Evolutionary conservation across 2,113 vertebrate species (phyloP), one percentile per base, ranked within the genome.

Genomic region (Mesoclemmys tuberculata): DNA sequence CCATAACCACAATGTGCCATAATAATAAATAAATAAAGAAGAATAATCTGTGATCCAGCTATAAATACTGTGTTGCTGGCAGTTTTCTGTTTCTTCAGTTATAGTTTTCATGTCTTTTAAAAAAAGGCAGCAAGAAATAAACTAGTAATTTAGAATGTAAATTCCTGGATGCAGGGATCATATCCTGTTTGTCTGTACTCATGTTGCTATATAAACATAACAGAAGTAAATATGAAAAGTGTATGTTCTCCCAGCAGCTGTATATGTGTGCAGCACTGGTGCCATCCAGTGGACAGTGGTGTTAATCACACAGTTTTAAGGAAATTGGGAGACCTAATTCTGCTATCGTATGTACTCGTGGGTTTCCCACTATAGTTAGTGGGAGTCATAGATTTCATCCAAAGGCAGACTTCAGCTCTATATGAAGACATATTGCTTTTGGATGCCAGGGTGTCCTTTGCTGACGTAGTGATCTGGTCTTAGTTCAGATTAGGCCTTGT

Each of bases 211-310:
- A 22, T 71, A 71, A 71, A n/a, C 19, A 71, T 22, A 71, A 35
- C 24, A 81, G n/a, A 51, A n/a, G 2, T 46, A 1, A 54, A 27
- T 31, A 6, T 38, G 61, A 4, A 21, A 14, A 56, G 10, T 0
- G 0, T 0, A 4, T 19, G 1, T 0, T 22, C 14, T 5, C 77
- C 21, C 18, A 7, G 31, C 46, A n/a, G 51, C 0, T 0, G 1
- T 0, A 0, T 0, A 0, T 0, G 0, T 0, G 5, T 14, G 12
- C 87, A 55, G 58, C 1, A 51, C 46, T 88, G 93, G 54, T 91
- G 91, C 91, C 90, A 51, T 79, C 91, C 88, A 95, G 94, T 0
- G 92, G 93, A 58, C 58, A 83, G 78, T 79, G 48, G 8, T 0
- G 75, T 54, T 38, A 68, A 21, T 31, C 61, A 2, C 38, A 1